Evolutionary conservation across 2,113 vertebrate genomes (phyloP), one percentile per base, ranked within the genome.

Genomic region (Lates calcarifer): DNA sequence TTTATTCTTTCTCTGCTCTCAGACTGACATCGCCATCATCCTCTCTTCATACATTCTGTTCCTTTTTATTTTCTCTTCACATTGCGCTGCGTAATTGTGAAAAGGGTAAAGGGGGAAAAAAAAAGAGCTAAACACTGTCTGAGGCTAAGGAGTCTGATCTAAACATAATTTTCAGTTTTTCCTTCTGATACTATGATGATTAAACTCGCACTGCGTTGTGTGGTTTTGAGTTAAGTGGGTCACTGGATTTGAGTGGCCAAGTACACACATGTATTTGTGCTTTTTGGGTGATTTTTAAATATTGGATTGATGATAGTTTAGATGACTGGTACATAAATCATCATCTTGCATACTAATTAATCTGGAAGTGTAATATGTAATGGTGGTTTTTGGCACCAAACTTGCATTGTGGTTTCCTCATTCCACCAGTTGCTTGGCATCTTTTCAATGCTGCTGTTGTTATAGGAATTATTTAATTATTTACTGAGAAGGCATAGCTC

Each of bases 221-320:
- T 60, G 24, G 17, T 45, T 73, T 64, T 69, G 20, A 70, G 45
- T 67, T 77, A 60, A 84, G 74, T 69, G 53, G 58, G 57, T 29
- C 62, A 49, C 12, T 33, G 39, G 43, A 64, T 60, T 71, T 26
- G 4, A 29, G 33, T 43, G 15, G 13, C 22, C 3, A 26, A 62
- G 53, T 29, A 47, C 20, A 45, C 2, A 45, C 14, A 22, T 28
- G 29, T 15, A 41, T 70, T 63, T 31, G 33, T 74, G n/a, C 41
- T 43, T 33, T 73, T 61, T 43, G 35, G 22, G 56, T 31, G 51
- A 26, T 51, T 73, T 55, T 26, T 26, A 11, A 49, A 28, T 47
- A 35, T 28, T 29, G 29, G 6, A 22, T 62, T 22, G 22, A 49
- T 10, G 8, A 4, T 37, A 24, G n/a, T 73, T 64, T 64, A 15